Evolutionary conservation across 1,140 invertebrate genomes (phyloP).

Genomic region (Apolygus lucorum): DNA sequence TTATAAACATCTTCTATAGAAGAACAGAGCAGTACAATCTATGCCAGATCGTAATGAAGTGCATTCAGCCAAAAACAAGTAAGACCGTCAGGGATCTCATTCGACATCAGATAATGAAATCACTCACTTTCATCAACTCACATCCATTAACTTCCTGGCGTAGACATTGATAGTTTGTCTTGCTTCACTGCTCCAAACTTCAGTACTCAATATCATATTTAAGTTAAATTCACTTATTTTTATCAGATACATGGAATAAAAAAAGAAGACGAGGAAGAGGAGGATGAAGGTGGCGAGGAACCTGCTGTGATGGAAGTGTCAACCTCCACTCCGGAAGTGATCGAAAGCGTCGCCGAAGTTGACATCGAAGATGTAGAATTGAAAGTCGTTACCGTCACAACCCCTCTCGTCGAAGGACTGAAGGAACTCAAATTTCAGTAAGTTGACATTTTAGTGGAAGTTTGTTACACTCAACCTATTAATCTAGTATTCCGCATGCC

Average conservation of each 20-base stretch:
- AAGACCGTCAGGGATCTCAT: too few species aligned
- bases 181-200: too few species aligned
- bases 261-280: neutral
- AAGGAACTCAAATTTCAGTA: constrained; percentile 8
- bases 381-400: neutral
- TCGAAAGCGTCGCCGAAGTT: neutral
- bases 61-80: too few species aligned
- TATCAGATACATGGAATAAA: neutral
- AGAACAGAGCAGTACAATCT: too few species aligned
- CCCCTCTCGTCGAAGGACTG: neutral
- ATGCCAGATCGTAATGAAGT: too few species aligned
- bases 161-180: too few species aligned
- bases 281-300: neutral
- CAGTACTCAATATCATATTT: too few species aligned
- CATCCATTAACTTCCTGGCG: too few species aligned
- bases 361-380: neutral
- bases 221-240: too few species aligned
- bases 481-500: neutral
- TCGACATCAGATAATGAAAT: too few species aligned
- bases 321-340: neutral
- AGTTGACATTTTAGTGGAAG: neutral
- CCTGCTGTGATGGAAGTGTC: neutral
- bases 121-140: too few species aligned
- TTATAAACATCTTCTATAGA: too few species aligned
- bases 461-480: neutral